phyloP scores from a whole-genome alignment of 2,113 vertebrate genomes.

The Bostrychus sinensis region DNA sequence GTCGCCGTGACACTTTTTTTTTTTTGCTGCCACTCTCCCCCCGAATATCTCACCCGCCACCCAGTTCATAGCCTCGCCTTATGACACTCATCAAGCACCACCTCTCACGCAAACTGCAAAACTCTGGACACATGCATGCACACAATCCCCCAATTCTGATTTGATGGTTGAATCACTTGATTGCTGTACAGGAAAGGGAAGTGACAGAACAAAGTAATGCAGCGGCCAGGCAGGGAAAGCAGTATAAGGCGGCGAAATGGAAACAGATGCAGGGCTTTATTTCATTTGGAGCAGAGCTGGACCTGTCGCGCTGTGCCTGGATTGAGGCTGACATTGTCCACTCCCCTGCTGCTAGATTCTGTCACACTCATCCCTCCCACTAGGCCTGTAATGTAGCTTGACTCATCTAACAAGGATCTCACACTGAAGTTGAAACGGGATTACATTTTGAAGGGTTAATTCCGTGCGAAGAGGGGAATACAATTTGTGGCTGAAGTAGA shows the following conservation, averaged over 20 bases:
- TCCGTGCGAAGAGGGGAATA: conserved; percentile 18
- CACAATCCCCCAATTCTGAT: conserved; percentile 26
- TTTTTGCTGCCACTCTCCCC: conserved; percentile 22
- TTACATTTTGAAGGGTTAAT: conserved; percentile 52
- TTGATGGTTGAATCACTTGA: conserved; percentile 63
- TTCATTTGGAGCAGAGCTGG: conserved; percentile 43
- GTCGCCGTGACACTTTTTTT: conserved; percentile 62
- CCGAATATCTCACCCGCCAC: conserved; percentile 34
- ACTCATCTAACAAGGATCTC: conserved; percentile 62
- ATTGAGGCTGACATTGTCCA: conserved; percentile 59
- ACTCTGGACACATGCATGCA: neutral
- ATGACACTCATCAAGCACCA: conserved; percentile 27
- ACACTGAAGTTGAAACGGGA: conserved; percentile 35
- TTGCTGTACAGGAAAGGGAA: conserved; percentile 42
- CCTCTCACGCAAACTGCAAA: neutral
- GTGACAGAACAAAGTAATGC: conserved; percentile 33
- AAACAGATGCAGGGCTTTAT: conserved; percentile 58
- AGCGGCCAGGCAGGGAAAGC: conserved; percentile 6
- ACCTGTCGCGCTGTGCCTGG: conserved; percentile 56
- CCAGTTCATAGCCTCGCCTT: conserved; percentile 24
- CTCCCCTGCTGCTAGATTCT: conserved; percentile 55
- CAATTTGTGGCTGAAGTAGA: conserved; percentile 16
- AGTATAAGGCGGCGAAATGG: conserved; percentile 26
- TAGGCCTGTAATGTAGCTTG: conserved; percentile 52
- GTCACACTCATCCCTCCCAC: conserved; percentile 48